Evolutionary conservation across 2,113 vertebrate species (phyloP).

Genomic region (Mormyrus iriodes): DNA sequence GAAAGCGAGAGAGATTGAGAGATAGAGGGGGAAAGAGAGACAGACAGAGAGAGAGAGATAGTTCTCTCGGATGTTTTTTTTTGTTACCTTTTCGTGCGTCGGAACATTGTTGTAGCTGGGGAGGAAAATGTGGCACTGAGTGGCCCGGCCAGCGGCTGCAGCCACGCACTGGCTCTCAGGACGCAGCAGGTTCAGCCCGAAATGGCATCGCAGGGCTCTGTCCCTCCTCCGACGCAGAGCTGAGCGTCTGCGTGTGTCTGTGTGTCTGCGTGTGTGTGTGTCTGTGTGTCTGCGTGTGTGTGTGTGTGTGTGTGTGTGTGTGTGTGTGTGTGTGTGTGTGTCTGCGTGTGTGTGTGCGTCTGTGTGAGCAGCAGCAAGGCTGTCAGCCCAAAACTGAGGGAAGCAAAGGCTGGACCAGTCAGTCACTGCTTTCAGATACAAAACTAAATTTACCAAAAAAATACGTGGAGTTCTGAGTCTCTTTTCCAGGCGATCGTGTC

Average conservation of each 20-base stretch:
- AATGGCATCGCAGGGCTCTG: slow-evolving; percentile 49
- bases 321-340: slow-evolving; percentile 26
- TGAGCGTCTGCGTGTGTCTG: slow-evolving; percentile 24
- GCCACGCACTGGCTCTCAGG: slow-evolving; percentile 46
- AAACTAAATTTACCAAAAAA: slow-evolving; percentile 6
- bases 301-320: slow-evolving; percentile 21
- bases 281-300: slow-evolving; percentile 23
- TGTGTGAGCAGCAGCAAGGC: neutral
- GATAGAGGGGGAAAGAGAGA: slow-evolving; percentile 26
- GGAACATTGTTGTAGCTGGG: slow-evolving; percentile 64
- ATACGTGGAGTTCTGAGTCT: slow-evolving; percentile 46
- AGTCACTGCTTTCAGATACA: neutral
- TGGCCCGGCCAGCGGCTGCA: slow-evolving; percentile 49
- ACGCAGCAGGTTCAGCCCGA: slow-evolving; percentile 49
- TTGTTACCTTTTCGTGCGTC: slow-evolving; percentile 71
- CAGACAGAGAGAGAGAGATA: neutral
- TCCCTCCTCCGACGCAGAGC: slow-evolving; percentile 36
- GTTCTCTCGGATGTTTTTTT: slow-evolving; percentile 5
- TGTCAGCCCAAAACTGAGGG: slow-evolving; percentile 10
- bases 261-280: too few relatives aligned
- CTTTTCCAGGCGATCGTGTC: slow-evolving; percentile 60
- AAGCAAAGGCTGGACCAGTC: slow-evolving; percentile 9
- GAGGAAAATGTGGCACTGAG: slow-evolving; percentile 42
- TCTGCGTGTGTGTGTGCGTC: slow-evolving; percentile 29
- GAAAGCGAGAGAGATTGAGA: slow-evolving; percentile 4